Evolutionary conservation across 2,113 vertebrate genomes (phyloP).

Genomic region (Chauna torquata): DNA sequence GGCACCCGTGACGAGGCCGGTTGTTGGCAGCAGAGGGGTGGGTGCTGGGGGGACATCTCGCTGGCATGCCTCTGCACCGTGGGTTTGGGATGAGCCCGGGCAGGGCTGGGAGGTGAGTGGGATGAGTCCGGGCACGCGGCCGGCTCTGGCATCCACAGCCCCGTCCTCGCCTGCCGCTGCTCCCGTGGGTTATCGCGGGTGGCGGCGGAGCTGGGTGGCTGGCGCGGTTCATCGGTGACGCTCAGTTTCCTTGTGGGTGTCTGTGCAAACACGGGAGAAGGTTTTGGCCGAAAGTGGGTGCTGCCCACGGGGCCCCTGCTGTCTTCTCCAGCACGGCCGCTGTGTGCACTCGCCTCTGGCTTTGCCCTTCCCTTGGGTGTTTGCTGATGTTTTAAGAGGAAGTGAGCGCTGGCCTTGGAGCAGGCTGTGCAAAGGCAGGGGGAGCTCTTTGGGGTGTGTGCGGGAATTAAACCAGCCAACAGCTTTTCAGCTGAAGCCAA

Average conservation of each 20-base stretch:
- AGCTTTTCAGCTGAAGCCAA: background rate
- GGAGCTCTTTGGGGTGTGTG: background rate
- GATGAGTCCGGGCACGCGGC: background rate
- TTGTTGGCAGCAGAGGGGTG: no score
- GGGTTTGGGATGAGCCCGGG: no score
- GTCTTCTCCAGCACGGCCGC: background rate
- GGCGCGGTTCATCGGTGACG: no score
- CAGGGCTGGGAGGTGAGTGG: background rate
- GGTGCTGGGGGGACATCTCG: no score
- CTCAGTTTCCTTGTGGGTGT: background rate
- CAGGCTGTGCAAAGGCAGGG: background rate
- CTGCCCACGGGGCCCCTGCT: background rate
- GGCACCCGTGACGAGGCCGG: no score
- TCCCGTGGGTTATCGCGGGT: background rate
- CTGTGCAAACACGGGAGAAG: background rate
- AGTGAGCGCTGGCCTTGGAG: no score
- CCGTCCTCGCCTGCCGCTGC: background rate
- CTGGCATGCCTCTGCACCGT: no score
- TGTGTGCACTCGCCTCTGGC: no score
- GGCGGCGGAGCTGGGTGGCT: no score
- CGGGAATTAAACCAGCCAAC: background rate
- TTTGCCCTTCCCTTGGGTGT: background rate
- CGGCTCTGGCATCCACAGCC: background rate
- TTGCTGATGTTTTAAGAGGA: background rate
- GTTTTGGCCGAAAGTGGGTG: background rate